Evolutionary conservation across 2,888 invertebrate genomes (phyloP), one percentile per base, ranked within the genome.

Genomic region (Pristionchus entomophagus): DNA sequence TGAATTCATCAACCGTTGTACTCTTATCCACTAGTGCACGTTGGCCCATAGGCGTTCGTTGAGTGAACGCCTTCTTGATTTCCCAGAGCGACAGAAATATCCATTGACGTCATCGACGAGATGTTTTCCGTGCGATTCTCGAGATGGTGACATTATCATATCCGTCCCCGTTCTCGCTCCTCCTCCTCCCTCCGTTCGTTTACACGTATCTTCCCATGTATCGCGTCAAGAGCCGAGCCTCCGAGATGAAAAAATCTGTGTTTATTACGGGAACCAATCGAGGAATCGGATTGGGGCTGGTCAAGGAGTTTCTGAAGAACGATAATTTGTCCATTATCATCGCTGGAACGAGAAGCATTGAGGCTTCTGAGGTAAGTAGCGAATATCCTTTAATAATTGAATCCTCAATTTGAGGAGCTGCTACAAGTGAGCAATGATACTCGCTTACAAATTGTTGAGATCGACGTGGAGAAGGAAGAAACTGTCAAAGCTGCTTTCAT

Each of bases 391-490:
- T n/a, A 14, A 45, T 45, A 45, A 45, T 45, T 26, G 62, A 10
- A 26, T 62, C 4, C 22, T 69, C 3, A n/a, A 19, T 22, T 73
- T 45, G 26, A 73, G 73, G 32, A 35, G 6, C 73, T 73, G n/a
- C 73, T 38, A n/a, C 2, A n/a, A 1, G 2, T 73, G 41, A n/a
- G 41, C 10, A 41, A 73, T 41, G 73, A 73, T 26, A 6, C 73
- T 73, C 73, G 73, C 26, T 41, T 73, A 41, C 73, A 73, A 17
- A n/a, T 73, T 17, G 73, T 73, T n/a, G 73, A 73, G 73, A 73
- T 73, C 14, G 73, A 73, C 22, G 38, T 73, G n/a, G n/a, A 73
- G 73, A 41, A 73, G 73, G 73, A 73, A 2, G 73, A 73, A 32
- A 73, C 41, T 12, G 41, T 73, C 73, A 73, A 73, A 35, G 41